Conservation (phyloP, 2,888 invertebrate genomes). For the Penaeus monodon region DNA sequence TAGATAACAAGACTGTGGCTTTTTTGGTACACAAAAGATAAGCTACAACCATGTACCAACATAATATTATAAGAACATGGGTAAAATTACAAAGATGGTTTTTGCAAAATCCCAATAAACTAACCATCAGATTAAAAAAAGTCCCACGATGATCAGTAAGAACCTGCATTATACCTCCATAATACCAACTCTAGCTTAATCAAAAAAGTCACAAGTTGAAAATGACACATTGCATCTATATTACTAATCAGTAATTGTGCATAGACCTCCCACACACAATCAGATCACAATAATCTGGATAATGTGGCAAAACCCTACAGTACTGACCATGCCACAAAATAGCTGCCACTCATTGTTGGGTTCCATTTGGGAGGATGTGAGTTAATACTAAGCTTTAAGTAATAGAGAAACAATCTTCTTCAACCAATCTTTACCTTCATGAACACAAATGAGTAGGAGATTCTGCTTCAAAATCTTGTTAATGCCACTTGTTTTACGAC, state of each 20-base stretch:
- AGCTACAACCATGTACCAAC: conserved; percentile 59
- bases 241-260: conserved; percentile 40
- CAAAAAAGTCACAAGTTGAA: conserved; percentile 22
- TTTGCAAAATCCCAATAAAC: conserved; percentile 46
- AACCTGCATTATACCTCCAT: conserved; percentile 21
- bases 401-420: conserved; percentile 13
- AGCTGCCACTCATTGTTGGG: conserved; percentile 30
- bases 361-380: background rate
- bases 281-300: conserved; percentile 20
- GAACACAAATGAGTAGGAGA: conserved; percentile 48
- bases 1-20: conserved; percentile 43
- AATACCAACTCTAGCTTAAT: conserved; percentile 19
- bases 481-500: conserved; percentile 10
- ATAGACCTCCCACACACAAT: conserved; percentile 22
- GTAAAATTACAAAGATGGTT: conserved; percentile 55
- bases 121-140: conserved; percentile 33
- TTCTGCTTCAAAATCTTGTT: conserved; percentile 30
- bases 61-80: conserved; percentile 46
- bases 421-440: conserved; percentile 22
- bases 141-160: conserved; percentile 33
- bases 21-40: conserved; percentile 54
- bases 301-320: background rate
- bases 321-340: conserved; percentile 1
- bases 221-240: conserved; percentile 13
- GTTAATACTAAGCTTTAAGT: background rate